These are phyloP conservation scores for Grammomys surdaster DNA, from an alignment of 2,113 vertebrate genomes.

Conservation along the genomic window DNA sequence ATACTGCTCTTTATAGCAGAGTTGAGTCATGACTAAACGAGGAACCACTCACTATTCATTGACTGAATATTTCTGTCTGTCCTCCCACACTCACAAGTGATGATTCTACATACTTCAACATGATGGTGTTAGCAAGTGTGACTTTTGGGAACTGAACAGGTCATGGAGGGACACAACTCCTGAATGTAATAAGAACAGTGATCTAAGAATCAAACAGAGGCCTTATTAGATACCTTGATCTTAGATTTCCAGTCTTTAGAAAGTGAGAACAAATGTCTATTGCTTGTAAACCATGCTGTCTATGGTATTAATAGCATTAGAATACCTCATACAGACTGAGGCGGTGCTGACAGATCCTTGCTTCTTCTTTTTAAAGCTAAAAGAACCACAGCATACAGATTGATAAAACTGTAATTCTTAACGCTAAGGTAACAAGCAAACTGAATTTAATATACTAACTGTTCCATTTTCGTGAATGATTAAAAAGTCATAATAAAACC, in stretches of 20 bases:
- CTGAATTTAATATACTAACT: neutral
- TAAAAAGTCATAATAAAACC: slow-evolving; percentile 9
- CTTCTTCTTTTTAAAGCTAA: neutral
- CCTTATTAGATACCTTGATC: neutral
- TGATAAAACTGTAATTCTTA: neutral
- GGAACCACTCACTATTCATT: neutral
- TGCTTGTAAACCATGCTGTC: neutral
- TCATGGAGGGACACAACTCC: neutral
- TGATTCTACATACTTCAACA: neutral
- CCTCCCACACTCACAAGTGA: neutral
- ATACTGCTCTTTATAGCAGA: neutral
- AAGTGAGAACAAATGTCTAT: neutral
- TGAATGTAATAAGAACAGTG: neutral
- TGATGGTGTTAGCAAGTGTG: neutral
- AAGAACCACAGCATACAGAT: neutral
- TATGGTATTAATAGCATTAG: neutral
- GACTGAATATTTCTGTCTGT: neutral
- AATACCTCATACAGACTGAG: neutral
- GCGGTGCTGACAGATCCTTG: neutral
- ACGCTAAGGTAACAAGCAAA: neutral
- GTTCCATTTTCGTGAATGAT: neutral
- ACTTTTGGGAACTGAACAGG: neutral
- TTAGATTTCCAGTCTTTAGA: neutral
- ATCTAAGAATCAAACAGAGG: neutral
- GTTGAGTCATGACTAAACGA: neutral